A percentile compares a stretch with the other conserved stretches of the same genome.
phyloP scores from a whole-genome alignment of 2,888 invertebrate species.

The Brachyopa scutellaris region DNA sequence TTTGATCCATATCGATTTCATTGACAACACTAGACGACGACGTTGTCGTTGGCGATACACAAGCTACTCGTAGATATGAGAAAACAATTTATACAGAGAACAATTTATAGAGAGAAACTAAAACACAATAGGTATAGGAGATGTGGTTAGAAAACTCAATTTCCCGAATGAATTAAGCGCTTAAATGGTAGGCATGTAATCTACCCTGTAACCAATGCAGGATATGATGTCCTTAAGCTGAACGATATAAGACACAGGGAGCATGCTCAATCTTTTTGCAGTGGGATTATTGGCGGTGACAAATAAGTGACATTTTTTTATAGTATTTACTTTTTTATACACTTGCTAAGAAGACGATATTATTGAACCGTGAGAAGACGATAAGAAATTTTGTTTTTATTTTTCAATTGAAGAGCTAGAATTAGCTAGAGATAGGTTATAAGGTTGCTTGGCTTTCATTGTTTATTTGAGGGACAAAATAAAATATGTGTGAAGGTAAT shows the following conservation, averaged over 20 bases:
- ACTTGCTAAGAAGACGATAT: no score
- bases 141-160: slow-evolving; percentile 20
- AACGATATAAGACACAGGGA: background rate
- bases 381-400: no score
- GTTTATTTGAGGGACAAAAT: no score
- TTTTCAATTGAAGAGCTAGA: no score
- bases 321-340: background rate
- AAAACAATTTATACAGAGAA: background rate
- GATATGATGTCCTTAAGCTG: slow-evolving; percentile 7
- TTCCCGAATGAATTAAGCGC: slow-evolving; percentile 26
- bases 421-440: no score
- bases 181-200: slow-evolving; percentile 12
- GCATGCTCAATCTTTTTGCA: no score
- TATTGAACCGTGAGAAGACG: no score
- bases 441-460: no score
- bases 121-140: slow-evolving; percentile 3
- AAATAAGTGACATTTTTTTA: slow-evolving; percentile 1
- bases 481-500: no score
- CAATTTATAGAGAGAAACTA: background rate
- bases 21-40: slow-evolving; percentile 21
- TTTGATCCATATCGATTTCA: slow-evolving; percentile 39
- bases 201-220: slow-evolving; percentile 13
- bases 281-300: slow-evolving; percentile 13
- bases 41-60: background rate
- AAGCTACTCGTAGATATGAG: background rate